Percentiles rank a stretch among this genome's conserved stretches.
phyloP scores from a whole-genome alignment of 2,113 vertebrate genomes.

The Cathartes aura region DNA sequence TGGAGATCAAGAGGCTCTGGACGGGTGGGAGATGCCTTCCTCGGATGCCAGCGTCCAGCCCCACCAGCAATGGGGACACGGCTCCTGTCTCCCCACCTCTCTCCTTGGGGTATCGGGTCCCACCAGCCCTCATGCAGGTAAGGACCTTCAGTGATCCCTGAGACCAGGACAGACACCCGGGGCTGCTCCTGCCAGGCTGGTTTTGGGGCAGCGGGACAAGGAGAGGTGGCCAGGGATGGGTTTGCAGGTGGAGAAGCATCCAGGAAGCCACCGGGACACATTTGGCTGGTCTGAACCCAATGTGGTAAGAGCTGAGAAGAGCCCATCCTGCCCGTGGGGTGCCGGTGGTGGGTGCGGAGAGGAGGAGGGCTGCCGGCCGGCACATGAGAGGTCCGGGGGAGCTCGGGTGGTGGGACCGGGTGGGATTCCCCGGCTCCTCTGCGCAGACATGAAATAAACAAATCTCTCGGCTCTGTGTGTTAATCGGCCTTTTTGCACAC shows the following conservation, averaged over 20 bases:
- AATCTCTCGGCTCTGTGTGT: too few relatives aligned
- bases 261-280: not conserved
- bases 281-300: not conserved
- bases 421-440: not conserved
- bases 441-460: too few relatives aligned
- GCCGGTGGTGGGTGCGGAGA: not conserved
- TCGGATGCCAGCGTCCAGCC: not conserved
- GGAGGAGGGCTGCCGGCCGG: not conserved
- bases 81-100: not conserved
- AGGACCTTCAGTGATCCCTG: not conserved
- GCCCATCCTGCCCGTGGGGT: not conserved
- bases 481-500: too few relatives aligned
- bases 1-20: not conserved
- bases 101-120: not conserved
- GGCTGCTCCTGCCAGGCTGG: not conserved
- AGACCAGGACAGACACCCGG: rapidly evolving
- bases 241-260: too few relatives aligned
- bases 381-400: not conserved
- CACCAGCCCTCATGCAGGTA: not conserved
- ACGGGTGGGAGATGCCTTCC: not conserved
- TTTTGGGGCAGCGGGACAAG: not conserved
- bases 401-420: too few relatives aligned
- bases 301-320: not conserved
- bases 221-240: not conserved
- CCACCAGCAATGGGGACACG: not conserved